These are phyloP conservation scores for Caiman crocodilus DNA, from an alignment of 2,797 vertebrate species.

Conservation along the genomic window DNA sequence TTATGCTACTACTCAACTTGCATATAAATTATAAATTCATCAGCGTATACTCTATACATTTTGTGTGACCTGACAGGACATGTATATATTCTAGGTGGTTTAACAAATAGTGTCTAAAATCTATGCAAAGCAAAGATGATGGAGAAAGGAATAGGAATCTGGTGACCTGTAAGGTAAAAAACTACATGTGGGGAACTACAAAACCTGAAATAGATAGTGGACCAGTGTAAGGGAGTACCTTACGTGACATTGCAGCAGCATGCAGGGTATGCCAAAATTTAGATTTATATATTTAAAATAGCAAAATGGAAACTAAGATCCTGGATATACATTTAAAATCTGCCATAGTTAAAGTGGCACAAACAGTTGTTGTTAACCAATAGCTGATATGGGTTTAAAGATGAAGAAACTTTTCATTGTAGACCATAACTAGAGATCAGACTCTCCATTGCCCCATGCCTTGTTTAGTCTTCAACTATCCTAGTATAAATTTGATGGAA, in stretches of 20 bases:
- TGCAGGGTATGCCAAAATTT: not conserved
- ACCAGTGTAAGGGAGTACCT: not conserved
- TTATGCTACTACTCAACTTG: too few relatives aligned
- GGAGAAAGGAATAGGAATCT: not conserved
- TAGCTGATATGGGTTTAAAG: too few relatives aligned
- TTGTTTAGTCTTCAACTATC: not conserved
- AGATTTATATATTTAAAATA: not conserved
- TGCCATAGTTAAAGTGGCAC: not conserved
- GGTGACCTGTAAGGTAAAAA: accelerated
- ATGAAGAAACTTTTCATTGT: not conserved
- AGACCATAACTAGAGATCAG: not conserved
- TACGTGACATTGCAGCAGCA: not conserved
- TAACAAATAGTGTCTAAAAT: not conserved
- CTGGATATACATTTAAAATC: not conserved
- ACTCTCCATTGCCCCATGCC: not conserved
- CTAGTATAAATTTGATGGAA: not conserved
- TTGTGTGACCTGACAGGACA: not conserved
- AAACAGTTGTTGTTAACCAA: not conserved
- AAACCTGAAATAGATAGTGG: not conserved
- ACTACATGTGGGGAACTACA: not conserved
- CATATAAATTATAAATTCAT: not conserved
- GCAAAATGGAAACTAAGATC: not conserved
- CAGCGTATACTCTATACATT: not conserved
- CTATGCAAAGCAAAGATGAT: not conserved
- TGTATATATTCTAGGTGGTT: not conserved